phyloP scores from a whole-genome alignment of 2,888 invertebrate genomes.

The Agonum fuliginosum region DNA sequence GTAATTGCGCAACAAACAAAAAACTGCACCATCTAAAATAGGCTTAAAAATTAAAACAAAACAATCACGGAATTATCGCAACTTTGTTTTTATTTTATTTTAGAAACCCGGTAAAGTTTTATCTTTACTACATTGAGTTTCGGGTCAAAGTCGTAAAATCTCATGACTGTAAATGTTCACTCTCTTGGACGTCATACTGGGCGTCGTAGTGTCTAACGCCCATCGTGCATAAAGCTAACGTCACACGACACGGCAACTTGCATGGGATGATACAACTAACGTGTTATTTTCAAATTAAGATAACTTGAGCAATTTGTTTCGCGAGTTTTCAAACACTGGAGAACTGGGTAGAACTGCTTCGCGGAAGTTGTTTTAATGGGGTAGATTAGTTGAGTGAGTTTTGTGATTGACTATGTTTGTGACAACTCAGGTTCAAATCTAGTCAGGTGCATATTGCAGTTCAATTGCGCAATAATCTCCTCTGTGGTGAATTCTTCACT shows the following conservation, averaged over 20 bases:
- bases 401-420: no score
- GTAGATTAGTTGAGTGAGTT: no score
- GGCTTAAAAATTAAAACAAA: no score
- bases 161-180: background rate
- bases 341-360: no score
- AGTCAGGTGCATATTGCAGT: no score
- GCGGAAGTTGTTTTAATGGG: no score
- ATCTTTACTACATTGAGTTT: background rate
- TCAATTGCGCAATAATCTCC: no score
- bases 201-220: background rate
- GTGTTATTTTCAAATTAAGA: slow-evolving; percentile 35
- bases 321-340: background rate
- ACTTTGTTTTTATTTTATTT: background rate
- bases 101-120: background rate
- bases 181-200: background rate
- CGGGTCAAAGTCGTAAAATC: background rate
- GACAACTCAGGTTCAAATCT: no score
- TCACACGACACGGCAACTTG: background rate
- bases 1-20: no score
- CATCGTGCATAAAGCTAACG: background rate
- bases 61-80: background rate
- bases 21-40: no score
- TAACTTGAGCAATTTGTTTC: slow-evolving; percentile 3
- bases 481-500: no score
- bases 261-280: background rate